These are phyloP conservation scores for Zygothrica quintamaculata DNA, from an alignment of 2,888 invertebrate genomes.

Conservation along the genomic window DNA sequence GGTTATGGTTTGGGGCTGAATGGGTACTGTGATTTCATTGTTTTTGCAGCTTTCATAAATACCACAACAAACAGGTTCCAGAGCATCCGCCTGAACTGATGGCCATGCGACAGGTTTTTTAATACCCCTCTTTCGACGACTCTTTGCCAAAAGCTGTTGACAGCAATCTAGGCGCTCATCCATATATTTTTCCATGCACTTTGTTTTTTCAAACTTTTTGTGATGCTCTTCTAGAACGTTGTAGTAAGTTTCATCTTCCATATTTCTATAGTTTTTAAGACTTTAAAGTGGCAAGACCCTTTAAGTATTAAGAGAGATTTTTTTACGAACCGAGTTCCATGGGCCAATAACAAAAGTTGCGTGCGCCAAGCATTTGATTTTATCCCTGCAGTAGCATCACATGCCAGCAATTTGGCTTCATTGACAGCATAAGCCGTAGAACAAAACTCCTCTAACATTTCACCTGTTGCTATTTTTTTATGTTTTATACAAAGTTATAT, in stretches of 20 bases:
- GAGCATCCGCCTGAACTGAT: background rate
- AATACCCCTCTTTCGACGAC: slow-evolving; percentile 13
- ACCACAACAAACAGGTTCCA: slow-evolving; percentile 47
- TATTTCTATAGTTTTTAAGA: slow-evolving; percentile 23
- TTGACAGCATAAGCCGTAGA: slow-evolving; percentile 20
- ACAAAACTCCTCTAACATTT: slow-evolving; percentile 25
- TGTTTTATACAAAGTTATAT: slow-evolving; percentile 1
- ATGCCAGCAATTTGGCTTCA: slow-evolving; percentile 28
- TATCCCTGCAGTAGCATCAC: background rate
- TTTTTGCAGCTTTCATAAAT: slow-evolving; percentile 46
- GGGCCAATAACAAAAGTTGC: slow-evolving; percentile 56
- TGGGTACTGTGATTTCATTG: slow-evolving; percentile 22
- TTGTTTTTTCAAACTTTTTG: slow-evolving; percentile 9
- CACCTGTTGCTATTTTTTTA: background rate
- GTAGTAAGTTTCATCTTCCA: slow-evolving; percentile 5
- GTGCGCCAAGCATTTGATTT: slow-evolving; percentile 63
- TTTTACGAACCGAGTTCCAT: slow-evolving; percentile 46
- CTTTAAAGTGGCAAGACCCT: background rate
- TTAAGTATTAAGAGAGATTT: background rate
- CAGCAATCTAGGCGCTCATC: slow-evolving; percentile 37
- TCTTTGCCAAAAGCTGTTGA: slow-evolving; percentile 15
- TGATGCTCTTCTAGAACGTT: slow-evolving; percentile 49
- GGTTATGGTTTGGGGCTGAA: background rate
- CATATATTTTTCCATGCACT: slow-evolving; percentile 7
- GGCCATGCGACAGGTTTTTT: background rate